Evolutionary conservation across 2,113 vertebrate species (phyloP).

Genomic region (Lathamus discolor): DNA sequence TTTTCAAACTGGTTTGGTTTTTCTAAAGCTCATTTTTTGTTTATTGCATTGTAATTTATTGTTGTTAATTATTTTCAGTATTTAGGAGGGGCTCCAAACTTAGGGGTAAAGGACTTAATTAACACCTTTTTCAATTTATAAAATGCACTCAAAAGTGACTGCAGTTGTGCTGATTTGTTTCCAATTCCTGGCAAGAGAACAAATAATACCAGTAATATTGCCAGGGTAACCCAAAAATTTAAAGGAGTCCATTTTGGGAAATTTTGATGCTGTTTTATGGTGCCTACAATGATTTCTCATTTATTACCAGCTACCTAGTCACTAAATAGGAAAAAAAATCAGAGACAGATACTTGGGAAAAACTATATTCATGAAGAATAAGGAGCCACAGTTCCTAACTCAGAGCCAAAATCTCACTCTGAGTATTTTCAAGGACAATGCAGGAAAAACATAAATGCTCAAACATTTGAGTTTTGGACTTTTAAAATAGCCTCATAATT

Average conservation of each 20-base stretch:
- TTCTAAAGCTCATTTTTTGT: neutral
- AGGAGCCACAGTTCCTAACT: neutral
- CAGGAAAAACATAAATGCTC: neutral
- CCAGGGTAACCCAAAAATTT: neutral
- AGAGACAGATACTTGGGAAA: neutral
- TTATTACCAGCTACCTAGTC: neutral
- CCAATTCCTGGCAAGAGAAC: neutral
- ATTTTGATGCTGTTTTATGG: neutral
- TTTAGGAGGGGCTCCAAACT: neutral
- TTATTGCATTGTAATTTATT: neutral
- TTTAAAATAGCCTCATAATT: neutral
- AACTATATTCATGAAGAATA: neutral
- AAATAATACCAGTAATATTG: neutral
- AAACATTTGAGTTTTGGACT: neutral
- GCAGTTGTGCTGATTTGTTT: neutral
- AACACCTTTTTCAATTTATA: neutral
- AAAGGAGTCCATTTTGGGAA: neutral
- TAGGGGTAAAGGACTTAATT: neutral
- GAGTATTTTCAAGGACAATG: neutral
- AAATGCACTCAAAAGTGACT: neutral
- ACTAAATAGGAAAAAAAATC: neutral
- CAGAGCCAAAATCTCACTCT: neutral
- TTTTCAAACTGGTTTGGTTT: neutral
- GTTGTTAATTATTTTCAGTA: neutral
- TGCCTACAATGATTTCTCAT: neutral